Conservation (phyloP, 2,113 vertebrate genomes). For the Crotalus viridis region DNA sequence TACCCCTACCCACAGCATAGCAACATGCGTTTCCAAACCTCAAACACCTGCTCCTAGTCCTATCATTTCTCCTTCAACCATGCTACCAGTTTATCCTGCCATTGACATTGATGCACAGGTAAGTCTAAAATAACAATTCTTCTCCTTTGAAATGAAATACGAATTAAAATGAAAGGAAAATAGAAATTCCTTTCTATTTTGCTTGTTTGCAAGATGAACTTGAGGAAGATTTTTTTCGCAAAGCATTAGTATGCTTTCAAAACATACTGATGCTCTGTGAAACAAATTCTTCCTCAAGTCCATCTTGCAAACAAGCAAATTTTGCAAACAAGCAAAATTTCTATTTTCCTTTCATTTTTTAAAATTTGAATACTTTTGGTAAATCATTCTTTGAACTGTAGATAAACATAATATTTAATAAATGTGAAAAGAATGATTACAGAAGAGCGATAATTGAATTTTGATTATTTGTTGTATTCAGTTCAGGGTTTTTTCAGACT, state of each 20-base stretch:
- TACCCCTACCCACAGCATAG: constrained; percentile 86
- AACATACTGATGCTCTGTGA: not conserved
- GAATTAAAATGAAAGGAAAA: not conserved
- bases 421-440: not conserved
- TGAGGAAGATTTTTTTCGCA: not conserved
- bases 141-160: rapidly evolving
- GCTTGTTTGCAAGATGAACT: not conserved
- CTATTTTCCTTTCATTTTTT: not conserved
- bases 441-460: not conserved
- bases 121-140: constrained; percentile 52
- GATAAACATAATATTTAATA: not conserved
- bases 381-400: not conserved
- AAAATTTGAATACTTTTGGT: not conserved
- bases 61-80: constrained; percentile 91
- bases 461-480: not conserved
- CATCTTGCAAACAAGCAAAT: not conserved
- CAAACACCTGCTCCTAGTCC: constrained; percentile 87
- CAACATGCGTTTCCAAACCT: constrained; percentile 88
- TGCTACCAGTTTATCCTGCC: constrained; percentile 95
- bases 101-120: constrained; percentile 99
- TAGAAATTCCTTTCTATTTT: not conserved
- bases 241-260: not conserved
- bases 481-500: not conserved
- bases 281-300: not conserved
- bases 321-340: not conserved